These are phyloP conservation scores for Diadumene lineata DNA, from an alignment of 92 coral and sea anemone species.

Conservation along the genomic window DNA sequence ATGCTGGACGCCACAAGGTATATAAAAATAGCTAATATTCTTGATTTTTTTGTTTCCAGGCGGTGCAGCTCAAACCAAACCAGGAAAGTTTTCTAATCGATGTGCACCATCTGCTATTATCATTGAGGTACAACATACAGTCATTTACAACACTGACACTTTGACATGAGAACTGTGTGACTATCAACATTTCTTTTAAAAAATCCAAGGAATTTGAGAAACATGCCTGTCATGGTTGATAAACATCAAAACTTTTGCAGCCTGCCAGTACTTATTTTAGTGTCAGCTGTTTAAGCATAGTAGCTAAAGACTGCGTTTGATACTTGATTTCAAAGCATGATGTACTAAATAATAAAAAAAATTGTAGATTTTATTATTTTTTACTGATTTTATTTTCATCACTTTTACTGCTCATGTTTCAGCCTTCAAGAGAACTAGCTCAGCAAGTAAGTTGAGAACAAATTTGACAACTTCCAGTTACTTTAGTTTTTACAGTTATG, in stretches of 20 bases:
- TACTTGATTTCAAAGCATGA: background rate
- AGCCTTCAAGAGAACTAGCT: conserved; percentile 97
- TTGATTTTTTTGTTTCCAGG: too few relatives aligned
- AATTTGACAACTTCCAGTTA: background rate
- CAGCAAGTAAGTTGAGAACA: conserved; percentile 67
- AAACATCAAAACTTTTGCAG: too few relatives aligned
- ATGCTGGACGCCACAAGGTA: too few relatives aligned
- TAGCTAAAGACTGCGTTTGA: too few relatives aligned
- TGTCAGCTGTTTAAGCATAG: too few relatives aligned
- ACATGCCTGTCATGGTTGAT: too few relatives aligned
- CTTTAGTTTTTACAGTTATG: background rate
- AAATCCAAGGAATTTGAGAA: too few relatives aligned
- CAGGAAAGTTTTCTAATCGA: conserved; percentile 79
- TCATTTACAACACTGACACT: background rate
- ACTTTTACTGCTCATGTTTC: conserved; percentile 15
- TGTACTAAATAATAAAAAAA: background rate
- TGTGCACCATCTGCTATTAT: conserved; percentile 91
- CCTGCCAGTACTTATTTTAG: too few relatives aligned
- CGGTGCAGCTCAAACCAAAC: conserved; percentile 53
- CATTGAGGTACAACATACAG: conserved; percentile 63
- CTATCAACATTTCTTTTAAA: too few relatives aligned
- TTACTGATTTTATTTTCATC: background rate
- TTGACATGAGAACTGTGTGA: background rate
- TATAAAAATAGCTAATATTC: too few relatives aligned
- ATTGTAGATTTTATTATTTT: background rate